phyloP scores from a whole-genome alignment of 2,113 vertebrate species.

The Tetraodon nigroviridis region DNA sequence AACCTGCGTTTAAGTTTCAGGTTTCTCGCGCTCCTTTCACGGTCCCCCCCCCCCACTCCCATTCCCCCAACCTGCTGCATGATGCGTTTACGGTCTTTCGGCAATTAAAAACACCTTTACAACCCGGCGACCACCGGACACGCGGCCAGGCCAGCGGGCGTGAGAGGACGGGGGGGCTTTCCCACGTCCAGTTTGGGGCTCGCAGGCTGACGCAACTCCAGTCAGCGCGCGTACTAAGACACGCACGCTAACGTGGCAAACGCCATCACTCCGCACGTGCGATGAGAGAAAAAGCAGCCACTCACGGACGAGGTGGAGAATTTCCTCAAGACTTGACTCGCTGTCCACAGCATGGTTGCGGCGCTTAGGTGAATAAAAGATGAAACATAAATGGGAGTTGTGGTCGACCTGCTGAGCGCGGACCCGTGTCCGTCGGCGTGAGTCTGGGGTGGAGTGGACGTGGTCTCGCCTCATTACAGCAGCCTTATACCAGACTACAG shows the following conservation, averaged over 20 bases:
- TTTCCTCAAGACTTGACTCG: conserved; percentile 74
- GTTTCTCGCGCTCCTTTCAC: no score
- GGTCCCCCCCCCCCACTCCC: no score
- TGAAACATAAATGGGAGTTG: neutral
- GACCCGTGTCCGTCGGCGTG: conserved; percentile 1
- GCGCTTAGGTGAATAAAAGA: neutral
- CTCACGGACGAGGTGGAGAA: conserved; percentile 89
- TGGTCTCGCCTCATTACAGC: neutral
- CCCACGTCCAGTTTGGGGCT: neutral
- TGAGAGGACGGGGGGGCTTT: neutral
- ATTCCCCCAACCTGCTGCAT: no score
- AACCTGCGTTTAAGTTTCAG: no score
- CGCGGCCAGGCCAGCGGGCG: neutral
- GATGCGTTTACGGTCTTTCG: no score
- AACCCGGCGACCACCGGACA: no score
- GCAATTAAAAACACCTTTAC: no score
- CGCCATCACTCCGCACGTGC: no score
- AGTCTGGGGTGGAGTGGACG: conserved; percentile 7
- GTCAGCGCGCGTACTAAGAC: neutral
- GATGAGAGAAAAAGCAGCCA: conserved; percentile 18
- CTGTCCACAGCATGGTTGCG: conserved; percentile 80
- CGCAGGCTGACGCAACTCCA: conserved; percentile 66
- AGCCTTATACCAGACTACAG: conserved; percentile 24
- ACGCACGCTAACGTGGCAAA: neutral
- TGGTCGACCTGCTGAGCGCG: conserved; percentile 31